Evolutionary conservation across 2,888 invertebrate species (phyloP).

Genomic region (Gastracanthus pulcherrimus): DNA sequence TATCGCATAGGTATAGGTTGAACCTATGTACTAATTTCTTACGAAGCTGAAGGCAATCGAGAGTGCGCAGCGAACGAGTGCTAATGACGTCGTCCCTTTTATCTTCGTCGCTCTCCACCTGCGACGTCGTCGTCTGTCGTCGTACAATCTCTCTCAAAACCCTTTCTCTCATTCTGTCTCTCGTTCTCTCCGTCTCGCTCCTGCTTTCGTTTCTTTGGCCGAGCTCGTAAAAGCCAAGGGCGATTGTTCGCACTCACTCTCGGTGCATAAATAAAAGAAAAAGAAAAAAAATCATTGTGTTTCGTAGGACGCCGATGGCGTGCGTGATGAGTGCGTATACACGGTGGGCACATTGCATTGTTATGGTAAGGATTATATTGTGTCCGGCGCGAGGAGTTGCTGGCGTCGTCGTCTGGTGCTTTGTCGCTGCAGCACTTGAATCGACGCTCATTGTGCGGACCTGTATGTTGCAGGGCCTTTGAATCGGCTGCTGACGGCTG

Average conservation of each 20-base stretch:
- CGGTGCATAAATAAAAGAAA: not conserved
- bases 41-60: not conserved
- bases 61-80: not conserved
- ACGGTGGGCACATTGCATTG: too few relatives aligned
- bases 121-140: not conserved
- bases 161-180: too few relatives aligned
- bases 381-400: too few relatives aligned
- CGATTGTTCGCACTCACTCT: conserved; percentile 8
- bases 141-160: too few relatives aligned
- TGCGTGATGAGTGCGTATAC: not conserved
- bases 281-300: not conserved
- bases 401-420: not conserved
- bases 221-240: conserved; percentile 4
- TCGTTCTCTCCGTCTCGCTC: too few relatives aligned
- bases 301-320: not conserved
- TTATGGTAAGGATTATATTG: conserved; percentile 21
- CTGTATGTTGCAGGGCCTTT: too few relatives aligned
- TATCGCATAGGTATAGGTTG: too few relatives aligned
- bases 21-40: too few relatives aligned
- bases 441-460: not conserved
- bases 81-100: conserved; percentile 16
- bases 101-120: not conserved
- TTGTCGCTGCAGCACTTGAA: not conserved
- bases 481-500: too few relatives aligned
- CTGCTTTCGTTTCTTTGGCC: not conserved